These are phyloP conservation scores for Zygogramma bicolorata DNA, from an alignment of 2,888 invertebrate genomes.

Conservation along the genomic window DNA sequence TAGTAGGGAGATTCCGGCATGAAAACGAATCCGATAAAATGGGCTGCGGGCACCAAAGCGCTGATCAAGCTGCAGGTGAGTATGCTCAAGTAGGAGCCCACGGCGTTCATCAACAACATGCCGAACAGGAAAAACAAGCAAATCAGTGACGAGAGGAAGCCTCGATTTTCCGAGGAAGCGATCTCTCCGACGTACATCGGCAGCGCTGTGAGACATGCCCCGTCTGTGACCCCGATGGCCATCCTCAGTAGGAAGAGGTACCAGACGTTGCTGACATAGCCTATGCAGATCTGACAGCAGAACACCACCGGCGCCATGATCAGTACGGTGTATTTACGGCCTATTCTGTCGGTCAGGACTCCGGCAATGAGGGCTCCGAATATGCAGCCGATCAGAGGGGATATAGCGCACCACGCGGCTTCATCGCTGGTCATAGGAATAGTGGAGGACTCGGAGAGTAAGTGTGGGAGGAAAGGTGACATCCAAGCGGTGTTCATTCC, in stretches of 20 bases:
- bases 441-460: conserved; percentile 62
- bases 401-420: conserved; percentile 75
- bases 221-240: conserved; percentile 73
- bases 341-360: conserved; percentile 74
- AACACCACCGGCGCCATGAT: conserved; percentile 19
- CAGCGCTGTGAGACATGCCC: conserved; percentile 64
- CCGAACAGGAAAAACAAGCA: conserved; percentile 71
- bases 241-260: conserved; percentile 56
- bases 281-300: conserved; percentile 4
- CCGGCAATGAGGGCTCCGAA: conserved; percentile 75
- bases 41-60: conserved; percentile 65
- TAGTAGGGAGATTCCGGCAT: conserved; percentile 74
- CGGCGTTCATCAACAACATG: conserved; percentile 73
- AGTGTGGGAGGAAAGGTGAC: conserved; percentile 71
- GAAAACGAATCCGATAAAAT: conserved; percentile 67
- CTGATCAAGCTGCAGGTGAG: conserved; percentile 67
- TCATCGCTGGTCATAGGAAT: conserved; percentile 66
- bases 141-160: conserved; percentile 74
- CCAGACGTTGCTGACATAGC: conserved; percentile 11
- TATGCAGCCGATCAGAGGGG: conserved; percentile 75
- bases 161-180: conserved; percentile 70
- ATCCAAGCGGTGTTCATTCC: conserved; percentile 71
- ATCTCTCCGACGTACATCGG: conserved; percentile 75
- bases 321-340: conserved; percentile 75
- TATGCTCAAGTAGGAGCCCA: conserved; percentile 67